phyloP scores from a whole-genome alignment of 1,140 invertebrate genomes.

The Drosophila cardini region DNA sequence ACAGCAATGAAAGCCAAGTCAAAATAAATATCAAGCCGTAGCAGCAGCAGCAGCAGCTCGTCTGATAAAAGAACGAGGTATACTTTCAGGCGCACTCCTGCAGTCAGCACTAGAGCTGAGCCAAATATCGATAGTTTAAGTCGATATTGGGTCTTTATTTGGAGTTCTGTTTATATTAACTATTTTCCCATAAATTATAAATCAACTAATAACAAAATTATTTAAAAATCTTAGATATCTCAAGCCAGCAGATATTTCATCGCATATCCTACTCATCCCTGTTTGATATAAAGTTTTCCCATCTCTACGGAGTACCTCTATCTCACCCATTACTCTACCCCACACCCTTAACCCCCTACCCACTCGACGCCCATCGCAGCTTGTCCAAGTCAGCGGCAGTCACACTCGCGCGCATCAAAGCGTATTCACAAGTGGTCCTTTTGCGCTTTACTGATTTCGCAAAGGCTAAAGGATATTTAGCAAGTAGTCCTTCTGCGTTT shows the following conservation, averaged over 20 bases:
- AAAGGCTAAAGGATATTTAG: conserved; percentile 82
- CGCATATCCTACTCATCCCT: no score
- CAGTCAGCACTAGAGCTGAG: no score
- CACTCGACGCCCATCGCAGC: background rate
- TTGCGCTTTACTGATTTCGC: conserved; percentile 77
- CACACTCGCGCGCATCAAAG: conserved; percentile 80
- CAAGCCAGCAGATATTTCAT: no score
- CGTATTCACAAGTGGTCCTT: conserved; percentile 83
- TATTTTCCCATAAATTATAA: no score
- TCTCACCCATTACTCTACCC: conserved; percentile 1
- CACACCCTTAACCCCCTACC: background rate
- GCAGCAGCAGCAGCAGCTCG: conserved; percentile 17
- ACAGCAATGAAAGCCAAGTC: conserved; percentile 40
- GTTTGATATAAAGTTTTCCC: no score
- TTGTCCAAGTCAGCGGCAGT: conserved; percentile 48
- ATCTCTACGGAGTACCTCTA: background rate
- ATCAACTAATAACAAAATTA: no score
- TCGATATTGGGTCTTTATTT: no score
- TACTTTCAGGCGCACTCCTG: conserved; percentile 37
- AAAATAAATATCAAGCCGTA: conserved; percentile 72
- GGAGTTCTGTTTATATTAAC: no score
- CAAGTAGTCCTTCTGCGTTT: conserved; percentile 66
- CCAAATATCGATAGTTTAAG: no score
- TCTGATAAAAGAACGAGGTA: conserved; percentile 35
- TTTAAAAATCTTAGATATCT: no score